Evolutionary conservation across 2,797 vertebrate genomes (phyloP).

Genomic region (Lateolabrax maculatus): DNA sequence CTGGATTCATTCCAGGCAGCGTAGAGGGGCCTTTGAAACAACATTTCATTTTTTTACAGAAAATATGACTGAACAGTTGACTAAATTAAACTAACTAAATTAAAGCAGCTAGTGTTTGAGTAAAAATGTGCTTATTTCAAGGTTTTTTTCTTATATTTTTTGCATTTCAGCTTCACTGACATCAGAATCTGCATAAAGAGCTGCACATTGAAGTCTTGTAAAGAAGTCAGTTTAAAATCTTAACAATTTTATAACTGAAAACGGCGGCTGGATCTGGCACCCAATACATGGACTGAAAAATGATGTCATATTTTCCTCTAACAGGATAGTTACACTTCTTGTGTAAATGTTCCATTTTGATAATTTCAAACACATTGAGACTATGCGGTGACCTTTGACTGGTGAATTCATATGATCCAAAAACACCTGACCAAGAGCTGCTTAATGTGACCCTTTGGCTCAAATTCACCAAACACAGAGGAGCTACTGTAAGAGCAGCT

Average conservation of each 20-base stretch:
- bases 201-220: neutral
- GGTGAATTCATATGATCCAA: neutral
- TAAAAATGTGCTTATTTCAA: too few relatives aligned
- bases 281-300: neutral
- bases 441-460: neutral
- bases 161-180: neutral
- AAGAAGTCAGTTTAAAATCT: neutral
- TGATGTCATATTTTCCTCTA: neutral
- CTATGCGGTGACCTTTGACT: constrained; percentile 17
- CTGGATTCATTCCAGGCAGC: neutral
- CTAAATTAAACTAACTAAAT: too few relatives aligned
- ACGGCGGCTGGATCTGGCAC: neutral
- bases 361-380: constrained; percentile 19
- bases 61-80: neutral
- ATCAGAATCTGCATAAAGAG: neutral
- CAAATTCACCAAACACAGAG: constrained; percentile 4
- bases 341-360: constrained; percentile 13
- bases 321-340: neutral
- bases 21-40: neutral
- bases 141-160: neutral
- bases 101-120: neutral
- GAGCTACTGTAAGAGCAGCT: constrained; percentile 20
- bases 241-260: constrained; percentile 1
- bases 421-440: neutral
- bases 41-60: neutral